A percentile compares a stretch with the other conserved stretches of the same genome.
phyloP scores from a whole-genome alignment of 2,888 invertebrate species.

The Busseola fusca region DNA sequence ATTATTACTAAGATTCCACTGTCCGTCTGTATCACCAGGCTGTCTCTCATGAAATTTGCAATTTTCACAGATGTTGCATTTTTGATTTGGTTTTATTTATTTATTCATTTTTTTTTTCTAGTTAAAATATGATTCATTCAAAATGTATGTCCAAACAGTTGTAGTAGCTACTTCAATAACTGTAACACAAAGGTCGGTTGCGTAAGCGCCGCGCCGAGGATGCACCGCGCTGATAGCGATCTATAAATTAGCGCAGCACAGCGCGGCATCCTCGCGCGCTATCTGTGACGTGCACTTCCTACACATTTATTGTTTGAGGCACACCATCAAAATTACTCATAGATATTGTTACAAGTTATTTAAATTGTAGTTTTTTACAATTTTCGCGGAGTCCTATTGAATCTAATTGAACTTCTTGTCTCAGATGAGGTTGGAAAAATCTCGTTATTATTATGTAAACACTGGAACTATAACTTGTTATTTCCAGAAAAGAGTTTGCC shows the following conservation, averaged over 20 bases:
- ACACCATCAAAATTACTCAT: slow-evolving; percentile 44
- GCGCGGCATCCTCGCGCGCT: slow-evolving; percentile 48
- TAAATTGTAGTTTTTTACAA: too few relatives aligned
- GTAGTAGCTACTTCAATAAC: slow-evolving; percentile 31
- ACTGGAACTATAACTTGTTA: background rate
- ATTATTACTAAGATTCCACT: too few relatives aligned
- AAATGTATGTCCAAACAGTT: slow-evolving; percentile 3
- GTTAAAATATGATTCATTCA: background rate
- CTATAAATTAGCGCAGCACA: slow-evolving; percentile 62
- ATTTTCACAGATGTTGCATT: too few relatives aligned
- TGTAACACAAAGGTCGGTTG: slow-evolving; percentile 60
- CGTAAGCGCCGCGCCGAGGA: slow-evolving; percentile 60
- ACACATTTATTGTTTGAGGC: slow-evolving; percentile 39
- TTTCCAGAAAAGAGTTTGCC: background rate
- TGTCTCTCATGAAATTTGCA: too few relatives aligned
- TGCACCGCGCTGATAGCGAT: slow-evolving; percentile 60
- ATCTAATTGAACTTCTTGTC: background rate
- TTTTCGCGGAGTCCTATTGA: too few relatives aligned
- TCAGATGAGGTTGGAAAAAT: background rate
- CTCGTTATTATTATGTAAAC: background rate
- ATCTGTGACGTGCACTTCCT: slow-evolving; percentile 59
- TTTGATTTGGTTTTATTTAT: too few relatives aligned
- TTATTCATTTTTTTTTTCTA: background rate
- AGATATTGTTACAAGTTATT: slow-evolving; percentile 11
- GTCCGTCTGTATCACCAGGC: too few relatives aligned